Base-by-base conservation (phyloP, 1,140 invertebrate species). In the Cydia fagiglandana region DNA sequence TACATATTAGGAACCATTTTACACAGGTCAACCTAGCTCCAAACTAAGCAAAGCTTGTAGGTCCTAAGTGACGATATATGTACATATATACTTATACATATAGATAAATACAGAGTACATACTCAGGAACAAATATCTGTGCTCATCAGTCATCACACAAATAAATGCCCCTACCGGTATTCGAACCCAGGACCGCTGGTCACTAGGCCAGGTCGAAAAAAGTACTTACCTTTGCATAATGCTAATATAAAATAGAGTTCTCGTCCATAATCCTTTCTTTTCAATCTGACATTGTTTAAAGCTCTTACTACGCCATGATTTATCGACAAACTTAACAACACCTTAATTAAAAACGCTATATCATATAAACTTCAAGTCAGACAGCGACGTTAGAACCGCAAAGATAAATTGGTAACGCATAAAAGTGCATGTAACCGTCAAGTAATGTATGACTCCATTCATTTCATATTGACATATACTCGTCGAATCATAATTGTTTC, bases 371-470 rank as follows among this genome's bases (percentile, higher is more conserved):
- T 13, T 13, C n/a, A 56, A 2, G n/a, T 56, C 53, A 56, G 17
- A 56, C 6, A n/a, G 15, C 20, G 20, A 3, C 17, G 38, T 30
- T 64, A 30, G n/a, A 12, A 64, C 20, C 10, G 20, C 64, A 13
- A 24, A 28, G 20, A 9, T 30, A 64, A 17, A 10, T 64, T 64
- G 24, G 64, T 64, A 64, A 2, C 4, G 2, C 28, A 56, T 12
- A 61, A 70, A 41, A 70, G 38, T 17, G 66, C 66, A 70, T 70
- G 66, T 70, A 70, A 70, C 28, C 24, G n/a, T 70, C 66, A 20
- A 68, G n/a, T 4, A 2, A 30, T 70, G 66, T 20, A 70, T 70
- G 66, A 70, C 34, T 70, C 34, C n/a, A 38, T 70, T 70, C 7
- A 70, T 61, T 61, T 61, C n/a, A 10, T 20, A 61, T 38, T 17